Conservation (phyloP, 2,797 vertebrate species). For the Spinibarbus caldwelli region DNA sequence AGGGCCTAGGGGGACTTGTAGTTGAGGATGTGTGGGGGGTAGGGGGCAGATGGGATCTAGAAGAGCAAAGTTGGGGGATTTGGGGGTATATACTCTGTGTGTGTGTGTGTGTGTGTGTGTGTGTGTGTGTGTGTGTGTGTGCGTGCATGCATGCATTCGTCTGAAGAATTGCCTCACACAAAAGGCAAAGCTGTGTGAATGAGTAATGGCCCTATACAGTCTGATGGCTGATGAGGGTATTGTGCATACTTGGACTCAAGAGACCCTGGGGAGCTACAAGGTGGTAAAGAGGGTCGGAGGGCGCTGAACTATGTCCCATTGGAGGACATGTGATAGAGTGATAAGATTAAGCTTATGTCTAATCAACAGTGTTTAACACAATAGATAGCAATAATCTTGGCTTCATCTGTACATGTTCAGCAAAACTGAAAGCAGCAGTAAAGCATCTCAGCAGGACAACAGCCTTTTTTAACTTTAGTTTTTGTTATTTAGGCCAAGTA, state of each 20-base stretch:
- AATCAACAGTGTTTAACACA: constrained; percentile 39
- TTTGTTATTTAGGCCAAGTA: neutral
- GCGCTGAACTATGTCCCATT: constrained; percentile 53
- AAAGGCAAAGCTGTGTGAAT: constrained; percentile 75
- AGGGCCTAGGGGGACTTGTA: constrained; percentile 63
- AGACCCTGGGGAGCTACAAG: constrained; percentile 60
- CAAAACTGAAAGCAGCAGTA: neutral
- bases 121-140: constrained; percentile 41
- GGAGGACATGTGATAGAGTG: constrained; percentile 52
- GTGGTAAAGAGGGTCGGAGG: constrained; percentile 47
- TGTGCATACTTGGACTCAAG: constrained; percentile 69
- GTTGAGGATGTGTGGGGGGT: constrained; percentile 57
- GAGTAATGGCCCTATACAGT: constrained; percentile 71
- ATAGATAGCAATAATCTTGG: neutral
- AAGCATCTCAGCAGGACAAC: neutral
- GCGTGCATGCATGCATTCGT: constrained; percentile 18
- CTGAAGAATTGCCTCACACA: constrained; percentile 75
- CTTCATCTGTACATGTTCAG: neutral
- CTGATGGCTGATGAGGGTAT: constrained; percentile 78
- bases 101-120: constrained; percentile 39
- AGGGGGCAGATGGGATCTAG: constrained; percentile 76
- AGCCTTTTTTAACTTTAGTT: neutral
- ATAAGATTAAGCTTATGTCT: constrained; percentile 57
- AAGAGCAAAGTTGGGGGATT: constrained; percentile 60
- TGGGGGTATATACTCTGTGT: constrained; percentile 45